Base-by-base conservation (phyloP, 2,113 vertebrate species). In the Labeo rohita region DNA sequence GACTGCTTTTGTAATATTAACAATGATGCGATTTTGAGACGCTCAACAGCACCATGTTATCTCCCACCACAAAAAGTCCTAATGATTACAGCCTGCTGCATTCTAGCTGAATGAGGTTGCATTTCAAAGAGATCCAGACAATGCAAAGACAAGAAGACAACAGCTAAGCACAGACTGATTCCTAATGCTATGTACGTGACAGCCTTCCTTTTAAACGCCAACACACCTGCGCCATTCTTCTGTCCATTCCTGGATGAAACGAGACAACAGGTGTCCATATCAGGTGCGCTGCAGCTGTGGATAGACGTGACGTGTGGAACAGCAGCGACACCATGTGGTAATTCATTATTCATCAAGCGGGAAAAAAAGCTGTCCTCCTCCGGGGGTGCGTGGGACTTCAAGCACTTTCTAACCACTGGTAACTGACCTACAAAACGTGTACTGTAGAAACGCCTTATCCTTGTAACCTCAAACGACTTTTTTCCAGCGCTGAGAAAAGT, bases 1-100 rank as follows among this genome's bases (percentile, higher is more conserved):
- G 45, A 52, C 80, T 21, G 11, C 45, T 68, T 50, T 82, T 82
- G 63, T 68, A 21, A 82, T 82, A 3, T 68, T 80, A 28, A 80
- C 78, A 68, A 68, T 66, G 6, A 82, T 82, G 47, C 15, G 80
- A 68, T 34, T 82, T 36, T 82, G 80, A 82, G 59, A 63, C 1
- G 59, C 79, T 66, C 79, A 80, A 81, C 79, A 65, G 23, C 61
- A 65, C 61, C 23, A 49, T 50, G 45, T 81, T 82, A 82, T 82
- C 39, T 45, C 56, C 21, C 39, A 47, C 11, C n/a, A 47, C 56
- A 81, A 81, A 21, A 81, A 49, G 59, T 81, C 43, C 79, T 15
- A 47, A 75, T 81, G 79, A 66, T 81, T 81, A 66, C 59, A 66
- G 79, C 59, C 59, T 66, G 59, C 61, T 65, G 65, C 43, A 18